Evolutionary conservation across 2,888 invertebrate species (phyloP).

Genomic region (Periphyllus acericola): DNA sequence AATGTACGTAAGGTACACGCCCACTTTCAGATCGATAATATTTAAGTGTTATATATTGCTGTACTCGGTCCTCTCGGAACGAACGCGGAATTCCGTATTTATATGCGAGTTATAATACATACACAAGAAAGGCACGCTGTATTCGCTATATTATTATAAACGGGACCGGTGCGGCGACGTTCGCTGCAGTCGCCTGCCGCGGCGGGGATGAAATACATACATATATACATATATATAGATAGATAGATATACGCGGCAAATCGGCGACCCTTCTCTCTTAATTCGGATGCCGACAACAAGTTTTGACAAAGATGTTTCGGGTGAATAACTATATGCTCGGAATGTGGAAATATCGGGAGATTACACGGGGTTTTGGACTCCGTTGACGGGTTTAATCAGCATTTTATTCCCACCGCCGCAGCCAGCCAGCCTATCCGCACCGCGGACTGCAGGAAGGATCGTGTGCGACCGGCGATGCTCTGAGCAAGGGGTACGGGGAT

Average conservation of each 20-base stretch:
- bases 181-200: background rate
- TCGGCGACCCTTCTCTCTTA: background rate
- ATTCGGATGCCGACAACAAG: slow-evolving; percentile 16
- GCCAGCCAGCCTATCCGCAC: too few relatives aligned
- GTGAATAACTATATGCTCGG: slow-evolving; percentile 12
- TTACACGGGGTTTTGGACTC: slow-evolving; percentile 16
- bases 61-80: background rate
- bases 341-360: slow-evolving; percentile 44
- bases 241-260: background rate
- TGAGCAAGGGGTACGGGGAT: background rate
- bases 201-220: too few relatives aligned
- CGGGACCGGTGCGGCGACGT: background rate
- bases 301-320: slow-evolving; percentile 46
- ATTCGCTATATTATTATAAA: background rate
- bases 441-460: too few relatives aligned
- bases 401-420: slow-evolving; percentile 6
- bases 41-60: background rate
- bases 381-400: slow-evolving; percentile 47
- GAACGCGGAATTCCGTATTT: background rate
- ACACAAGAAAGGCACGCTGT: background rate
- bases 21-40: background rate
- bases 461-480: too few relatives aligned
- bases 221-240: too few relatives aligned
- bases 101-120: background rate
- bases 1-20: background rate